A percentile compares a stretch with the other conserved stretches of the same genome.
Evolutionary conservation across 1,140 invertebrate species (phyloP).

Genomic region (Heliconius hewitsoni): DNA sequence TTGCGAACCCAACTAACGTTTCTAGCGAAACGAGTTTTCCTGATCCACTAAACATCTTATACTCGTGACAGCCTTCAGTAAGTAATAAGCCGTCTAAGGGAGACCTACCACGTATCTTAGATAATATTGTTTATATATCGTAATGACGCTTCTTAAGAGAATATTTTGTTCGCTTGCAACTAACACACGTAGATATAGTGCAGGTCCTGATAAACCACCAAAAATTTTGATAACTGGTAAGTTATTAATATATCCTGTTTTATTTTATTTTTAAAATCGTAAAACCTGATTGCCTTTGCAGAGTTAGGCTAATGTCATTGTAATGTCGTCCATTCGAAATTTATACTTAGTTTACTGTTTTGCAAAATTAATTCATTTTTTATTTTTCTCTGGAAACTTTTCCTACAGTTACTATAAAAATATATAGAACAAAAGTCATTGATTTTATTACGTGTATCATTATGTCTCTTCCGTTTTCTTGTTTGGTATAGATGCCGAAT

Average conservation of each 20-base stretch:
- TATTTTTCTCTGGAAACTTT: not conserved
- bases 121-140: conserved; percentile 17
- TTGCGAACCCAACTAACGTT: not conserved
- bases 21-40: conserved; percentile 20
- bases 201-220: conserved; percentile 57
- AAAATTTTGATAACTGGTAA: conserved; percentile 82
- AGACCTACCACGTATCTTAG: conserved; percentile 10
- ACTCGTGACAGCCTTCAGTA: conserved; percentile 7
- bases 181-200: conserved; percentile 47
- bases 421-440: no score
- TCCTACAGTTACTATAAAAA: not conserved
- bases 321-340: not conserved
- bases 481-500: no score
- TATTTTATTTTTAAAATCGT: not conserved
- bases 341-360: not conserved
- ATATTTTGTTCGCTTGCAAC: conserved; percentile 16
- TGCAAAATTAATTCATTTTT: not conserved
- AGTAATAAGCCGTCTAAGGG: conserved; percentile 14
- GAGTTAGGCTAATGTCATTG: not conserved
- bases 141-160: conserved; percentile 29
- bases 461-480: no score
- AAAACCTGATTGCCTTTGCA: not conserved
- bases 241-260: conserved; percentile 35
- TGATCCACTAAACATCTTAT: conserved; percentile 15
- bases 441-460: no score